Base-by-base conservation (phyloP, 1,140 invertebrate genomes). In the Aphaenogaster floridana region DNA sequence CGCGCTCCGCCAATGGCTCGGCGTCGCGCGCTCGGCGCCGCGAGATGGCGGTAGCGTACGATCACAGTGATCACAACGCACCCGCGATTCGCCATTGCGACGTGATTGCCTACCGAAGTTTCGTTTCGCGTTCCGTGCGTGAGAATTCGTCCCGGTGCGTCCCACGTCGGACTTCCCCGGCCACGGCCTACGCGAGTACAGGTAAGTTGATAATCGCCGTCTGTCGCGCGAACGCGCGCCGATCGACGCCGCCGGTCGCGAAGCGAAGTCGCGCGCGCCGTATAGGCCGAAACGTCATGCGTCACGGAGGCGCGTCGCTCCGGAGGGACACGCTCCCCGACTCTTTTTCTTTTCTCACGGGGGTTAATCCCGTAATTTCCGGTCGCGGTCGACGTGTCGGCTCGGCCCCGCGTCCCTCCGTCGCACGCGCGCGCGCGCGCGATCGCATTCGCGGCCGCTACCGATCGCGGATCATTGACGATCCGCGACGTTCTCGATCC, bases 101-200 rank as follows among this genome's bases (percentile, higher is more conserved):
- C 84, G 90, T 90, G 90, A 92, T 92, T 92, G 91, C 92, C 80
- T 89, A n/a, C 66, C 69, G 59, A 88, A 92, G 86, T 92, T 92
- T 92, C 89, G 86, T 92, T 90, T 92, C 90, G 89, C 88, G 90
- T 90, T 92, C 92, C 92, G 92, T 93, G 89, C 91, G 90, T 93
- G 89, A 90, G 87, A 91, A 93, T 92, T 91, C 68, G 86, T 90
- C 84, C 54, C 78, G 78, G 86, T 90, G 87, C 89, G 86, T 50
- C 21, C 42, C 21, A 48, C 66, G 66, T 72, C 42, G 66, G 86
- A 74, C 88, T 88, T 61, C 59, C n/a, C 11, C 36, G 42, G 54
- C 42, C 17, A 42, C 80, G 54, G 42, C 66, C 54, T 39, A 64
- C 78, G 48, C 69, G 11, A 71, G 17, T 6, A n/a, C 50, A 66